Conservation (phyloP, 1,140 invertebrate species). For the Nautilus pompilius region DNA sequence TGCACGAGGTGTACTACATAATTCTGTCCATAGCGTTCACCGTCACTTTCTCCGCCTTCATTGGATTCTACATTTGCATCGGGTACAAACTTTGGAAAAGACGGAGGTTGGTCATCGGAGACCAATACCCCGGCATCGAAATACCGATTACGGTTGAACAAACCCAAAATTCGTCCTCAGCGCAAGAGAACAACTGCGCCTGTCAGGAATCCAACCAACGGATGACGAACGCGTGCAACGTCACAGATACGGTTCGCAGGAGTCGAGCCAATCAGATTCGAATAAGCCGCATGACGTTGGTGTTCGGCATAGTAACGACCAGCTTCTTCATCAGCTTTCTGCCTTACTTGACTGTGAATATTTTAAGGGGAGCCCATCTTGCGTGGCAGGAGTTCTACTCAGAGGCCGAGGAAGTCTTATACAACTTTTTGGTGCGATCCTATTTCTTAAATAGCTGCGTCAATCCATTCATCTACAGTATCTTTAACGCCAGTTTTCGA, state of each 20-base stretch:
- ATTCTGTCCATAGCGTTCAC: not conserved
- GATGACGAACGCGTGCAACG: not conserved
- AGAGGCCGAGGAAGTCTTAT: slow-evolving; percentile 18
- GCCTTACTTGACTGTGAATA: slow-evolving; percentile 35
- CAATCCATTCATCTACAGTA: slow-evolving; percentile 46
- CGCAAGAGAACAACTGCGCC: not conserved
- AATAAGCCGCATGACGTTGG: slow-evolving; percentile 18
- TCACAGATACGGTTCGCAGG: not conserved
- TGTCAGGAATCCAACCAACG: not conserved
- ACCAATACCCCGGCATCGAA: not conserved
- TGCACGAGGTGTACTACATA: not conserved
- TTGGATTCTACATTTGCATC: not conserved
- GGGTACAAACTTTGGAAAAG: not conserved
- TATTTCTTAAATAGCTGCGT: slow-evolving; percentile 39
- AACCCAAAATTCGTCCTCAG: not conserved
- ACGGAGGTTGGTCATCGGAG: not conserved
- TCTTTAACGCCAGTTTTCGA: slow-evolving; percentile 39
- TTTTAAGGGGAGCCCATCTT: slow-evolving; percentile 24
- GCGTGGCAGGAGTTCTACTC: slow-evolving; percentile 15
- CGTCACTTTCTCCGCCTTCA: not conserved
- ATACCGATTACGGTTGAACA: not conserved
- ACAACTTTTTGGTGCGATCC: slow-evolving; percentile 40
- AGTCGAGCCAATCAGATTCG: too few species aligned
- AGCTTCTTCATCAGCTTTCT: slow-evolving; percentile 43
- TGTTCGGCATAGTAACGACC: slow-evolving; percentile 39